phyloP scores from a whole-genome alignment of 92 coral and sea anemone genomes.

The Scolanthus callimorphus region DNA sequence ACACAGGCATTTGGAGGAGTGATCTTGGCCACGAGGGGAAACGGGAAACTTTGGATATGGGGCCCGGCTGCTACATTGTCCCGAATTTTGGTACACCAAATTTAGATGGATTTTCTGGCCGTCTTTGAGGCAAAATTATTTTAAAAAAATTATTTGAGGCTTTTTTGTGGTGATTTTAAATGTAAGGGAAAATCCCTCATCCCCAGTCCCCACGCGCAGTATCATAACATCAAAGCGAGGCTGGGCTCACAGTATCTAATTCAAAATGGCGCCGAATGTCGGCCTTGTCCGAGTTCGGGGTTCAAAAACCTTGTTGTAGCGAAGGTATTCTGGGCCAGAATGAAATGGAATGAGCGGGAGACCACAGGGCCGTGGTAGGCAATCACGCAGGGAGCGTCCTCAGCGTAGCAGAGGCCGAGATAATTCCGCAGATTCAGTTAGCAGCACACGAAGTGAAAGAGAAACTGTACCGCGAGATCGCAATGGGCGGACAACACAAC shows the following conservation, averaged over 20 bases:
- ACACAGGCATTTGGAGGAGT: too few relatives aligned
- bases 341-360: constrained; percentile 99
- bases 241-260: constrained; percentile 29
- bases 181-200: too few relatives aligned
- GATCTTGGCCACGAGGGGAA: too few relatives aligned
- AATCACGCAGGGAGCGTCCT: constrained; percentile 99
- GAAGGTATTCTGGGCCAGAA: constrained; percentile 80
- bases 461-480: constrained; percentile 63
- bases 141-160: too few relatives aligned
- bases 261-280: constrained; percentile 94
- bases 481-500: constrained; percentile 86
- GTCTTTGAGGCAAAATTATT: too few relatives aligned
- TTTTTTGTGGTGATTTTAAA: too few relatives aligned
- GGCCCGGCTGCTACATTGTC: too few relatives aligned
- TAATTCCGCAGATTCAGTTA: constrained; percentile 90
- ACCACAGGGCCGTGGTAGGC: constrained; percentile 99
- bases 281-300: constrained; percentile 52
- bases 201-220: constrained; percentile 9
- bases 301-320: constrained; percentile 54
- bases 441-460: constrained; percentile 91
- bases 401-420: constrained; percentile 94
- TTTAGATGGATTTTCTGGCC: too few relatives aligned
- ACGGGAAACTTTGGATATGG: too few relatives aligned
- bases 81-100: too few relatives aligned
- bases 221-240: constrained; percentile 39